phyloP scores from a whole-genome alignment of 2,888 invertebrate genomes.

The Lacanobia oleracea region DNA sequence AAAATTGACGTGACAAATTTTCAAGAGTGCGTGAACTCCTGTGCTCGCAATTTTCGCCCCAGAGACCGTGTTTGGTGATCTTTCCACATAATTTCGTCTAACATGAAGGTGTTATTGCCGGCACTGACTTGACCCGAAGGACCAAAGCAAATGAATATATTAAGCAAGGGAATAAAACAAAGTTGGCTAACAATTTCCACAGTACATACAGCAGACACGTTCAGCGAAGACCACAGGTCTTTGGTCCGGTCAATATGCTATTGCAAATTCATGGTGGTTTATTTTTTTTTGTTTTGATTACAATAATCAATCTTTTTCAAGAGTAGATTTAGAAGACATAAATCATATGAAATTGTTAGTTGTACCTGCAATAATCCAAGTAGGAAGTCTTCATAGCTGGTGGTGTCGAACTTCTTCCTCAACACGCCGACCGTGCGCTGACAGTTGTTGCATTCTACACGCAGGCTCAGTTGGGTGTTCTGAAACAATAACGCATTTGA shows the following conservation, averaged over 20 bases:
- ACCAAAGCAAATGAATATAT: background rate
- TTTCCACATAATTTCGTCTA: background rate
- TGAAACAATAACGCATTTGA: slow-evolving; percentile 50
- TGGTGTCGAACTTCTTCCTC: slow-evolving; percentile 88
- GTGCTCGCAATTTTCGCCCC: too few species aligned
- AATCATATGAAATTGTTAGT: background rate
- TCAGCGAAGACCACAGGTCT: too few species aligned
- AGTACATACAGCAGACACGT: too few species aligned
- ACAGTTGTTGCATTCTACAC: slow-evolving; percentile 85
- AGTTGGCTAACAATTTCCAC: too few species aligned
- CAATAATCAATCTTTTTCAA: background rate
- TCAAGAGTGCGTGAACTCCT: background rate
- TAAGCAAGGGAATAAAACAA: background rate
- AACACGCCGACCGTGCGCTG: slow-evolving; percentile 87
- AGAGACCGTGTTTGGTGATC: too few species aligned
- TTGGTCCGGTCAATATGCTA: background rate
- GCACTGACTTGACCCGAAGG: background rate
- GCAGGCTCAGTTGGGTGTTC: slow-evolving; percentile 74
- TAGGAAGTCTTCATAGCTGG: slow-evolving; percentile 90
- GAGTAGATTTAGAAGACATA: background rate
- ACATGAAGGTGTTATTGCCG: background rate
- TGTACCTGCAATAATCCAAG: slow-evolving; percentile 88
- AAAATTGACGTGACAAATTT: background rate
- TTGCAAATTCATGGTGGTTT: background rate
- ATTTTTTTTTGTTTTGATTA: background rate